These are phyloP conservation scores for Carabus problematicus DNA, from an alignment of 2,888 invertebrate species.

Conservation along the genomic window DNA sequence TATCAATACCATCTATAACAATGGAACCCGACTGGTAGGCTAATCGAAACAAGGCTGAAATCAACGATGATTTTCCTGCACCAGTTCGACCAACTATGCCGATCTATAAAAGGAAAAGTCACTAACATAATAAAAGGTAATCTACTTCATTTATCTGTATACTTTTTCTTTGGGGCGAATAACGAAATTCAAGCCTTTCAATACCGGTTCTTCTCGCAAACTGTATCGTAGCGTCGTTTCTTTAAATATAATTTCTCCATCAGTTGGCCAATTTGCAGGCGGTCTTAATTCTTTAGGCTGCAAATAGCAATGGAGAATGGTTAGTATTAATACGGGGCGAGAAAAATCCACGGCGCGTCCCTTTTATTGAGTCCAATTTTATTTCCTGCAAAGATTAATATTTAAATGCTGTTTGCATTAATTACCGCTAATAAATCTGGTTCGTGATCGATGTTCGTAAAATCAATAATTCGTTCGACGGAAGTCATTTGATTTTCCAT, in stretches of 20 bases:
- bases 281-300: constrained; percentile 55
- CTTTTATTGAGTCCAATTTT: too few relatives aligned
- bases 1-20: constrained; percentile 63
- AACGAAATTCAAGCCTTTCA: constrained; percentile 64
- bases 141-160: constrained; percentile 10
- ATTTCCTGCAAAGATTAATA: background rate
- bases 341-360: too few relatives aligned
- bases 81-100: constrained; percentile 71
- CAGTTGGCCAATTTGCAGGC: constrained; percentile 67
- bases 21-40: constrained; percentile 63
- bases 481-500: constrained; percentile 69
- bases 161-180: constrained; percentile 63
- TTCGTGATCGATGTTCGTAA: constrained; percentile 63
- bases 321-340: background rate
- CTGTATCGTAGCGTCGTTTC: constrained; percentile 70
- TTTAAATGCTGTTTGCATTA: constrained; percentile 19
- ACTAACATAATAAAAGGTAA: constrained; percentile 2
- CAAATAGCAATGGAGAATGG: constrained; percentile 44
- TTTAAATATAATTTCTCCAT: constrained; percentile 68
- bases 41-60: constrained; percentile 66
- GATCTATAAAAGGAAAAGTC: constrained; percentile 55
- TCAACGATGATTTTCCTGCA: constrained; percentile 65
- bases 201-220: constrained; percentile 67
- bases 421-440: constrained; percentile 49
- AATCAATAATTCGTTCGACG: constrained; percentile 73